Base-by-base conservation (phyloP, 1,140 invertebrate species). In the Oppia nitens region DNA sequence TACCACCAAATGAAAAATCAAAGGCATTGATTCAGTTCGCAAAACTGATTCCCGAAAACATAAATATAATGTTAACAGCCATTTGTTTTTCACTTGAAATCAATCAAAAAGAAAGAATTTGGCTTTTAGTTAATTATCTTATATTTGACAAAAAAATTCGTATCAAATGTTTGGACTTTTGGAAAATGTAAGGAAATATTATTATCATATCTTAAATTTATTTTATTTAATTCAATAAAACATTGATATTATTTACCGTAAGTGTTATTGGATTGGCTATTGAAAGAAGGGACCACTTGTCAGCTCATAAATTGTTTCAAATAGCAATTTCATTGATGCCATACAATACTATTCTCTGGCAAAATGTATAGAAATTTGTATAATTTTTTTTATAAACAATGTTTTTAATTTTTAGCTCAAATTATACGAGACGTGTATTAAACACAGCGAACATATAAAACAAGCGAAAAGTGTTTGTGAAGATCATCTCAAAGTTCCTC, bases 251-350 rank as follows among this genome's bases (percentile, higher is more conserved):
- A 40, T 40, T 58, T 4, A 56, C n/a, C 32, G 53, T n/a, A 11
- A 60, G 53, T 3, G 53, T 32, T 6, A 60, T 61, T 27, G 26
- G 45, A 32, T 53, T 61, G 28, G 59, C 60, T 17, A 61, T 61
- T 23, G 55, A 61, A 52, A 25, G 49, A 24, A 45, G 26, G 21
- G 60, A 61, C 53, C 60, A 61, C 47, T 29, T 57, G 12, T 60
- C 50, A 45, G 28, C 55, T 20, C 60, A 61, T 29, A 58, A 53
- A 29, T 52, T 59, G 17, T 61, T 61, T 29, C 54, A 53, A 58
- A 50, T 61, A 47, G 60, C 60, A 9, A 21, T 61, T 14, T 47
- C 55, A 3, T 27, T 25, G 20, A 21, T 47, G 24, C 60, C 60
- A 6, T 61, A 52, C 28, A 61, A 59, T 25, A 47, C 27, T 26